Evolutionary conservation across 2,888 invertebrate genomes (phyloP), one percentile per base, ranked within the genome.

Genomic region (Philhelius pedissequus): DNA sequence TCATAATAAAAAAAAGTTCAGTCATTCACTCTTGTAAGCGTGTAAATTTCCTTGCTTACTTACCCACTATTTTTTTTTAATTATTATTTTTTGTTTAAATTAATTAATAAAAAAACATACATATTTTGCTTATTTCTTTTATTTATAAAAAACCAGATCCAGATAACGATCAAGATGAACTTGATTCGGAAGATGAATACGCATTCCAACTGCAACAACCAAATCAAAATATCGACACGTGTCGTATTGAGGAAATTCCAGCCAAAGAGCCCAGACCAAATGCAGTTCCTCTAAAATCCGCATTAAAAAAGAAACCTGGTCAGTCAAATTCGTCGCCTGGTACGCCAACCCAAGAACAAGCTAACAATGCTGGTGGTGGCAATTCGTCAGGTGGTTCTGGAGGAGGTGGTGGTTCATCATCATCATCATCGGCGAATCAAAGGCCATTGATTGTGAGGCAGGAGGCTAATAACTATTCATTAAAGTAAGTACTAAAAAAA

Each of bases 211-310:
- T 92, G 91, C 92, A 92, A 87, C 94, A 93, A 88, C 94, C 94
- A 45, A 94, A 94, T 90, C 94, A 94, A 32, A 92, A 93, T 87
- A 95, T 95, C 88, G 97, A 97, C 92, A 97, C 96, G 77, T 95
- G 95, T 75, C 94, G 96, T 87, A 95, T 97, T 84, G 97, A 97
- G 92, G 97, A 97, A 92, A 97, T 97, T 89, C 97, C 97, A 87
- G 97, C 97, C 78, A 97, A 97, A 92, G 97, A 97, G 93, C 97
- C 97, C 48, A 95, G 95, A 89, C 96, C 97, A 92, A 96, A 97
- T 92, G 97, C 97, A 87, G 95, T 97, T 93, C 97, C 97, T 87
- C 94, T 97, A 83, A 98, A 98, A 92, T 97, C 97, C 66, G 98
- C 97, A 87, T 93, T 98, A 87, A 98, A 98, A 93, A 97, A 97